Evolutionary conservation across 2,113 vertebrate genomes (phyloP).

Genomic region (Emydocephalus ijimae): DNA sequence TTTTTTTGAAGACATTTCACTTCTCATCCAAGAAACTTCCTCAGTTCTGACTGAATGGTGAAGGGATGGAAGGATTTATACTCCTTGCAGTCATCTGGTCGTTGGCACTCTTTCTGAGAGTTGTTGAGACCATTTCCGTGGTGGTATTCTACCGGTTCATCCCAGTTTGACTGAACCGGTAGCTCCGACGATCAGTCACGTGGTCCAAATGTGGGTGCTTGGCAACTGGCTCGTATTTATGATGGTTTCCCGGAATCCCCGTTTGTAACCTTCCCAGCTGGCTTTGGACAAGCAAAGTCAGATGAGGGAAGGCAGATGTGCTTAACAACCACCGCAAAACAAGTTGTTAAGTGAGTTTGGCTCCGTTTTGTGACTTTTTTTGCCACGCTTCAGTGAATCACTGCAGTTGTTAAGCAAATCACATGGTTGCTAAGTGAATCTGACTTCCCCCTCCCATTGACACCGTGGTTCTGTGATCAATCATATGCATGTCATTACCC

Average conservation of each 20-base stretch:
- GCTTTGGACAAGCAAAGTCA: background rate
- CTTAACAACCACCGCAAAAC: background rate
- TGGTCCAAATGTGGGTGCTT: background rate
- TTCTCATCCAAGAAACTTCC: background rate
- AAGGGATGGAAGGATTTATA: background rate
- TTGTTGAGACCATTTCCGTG: too few relatives aligned
- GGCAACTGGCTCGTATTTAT: background rate
- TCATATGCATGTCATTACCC: background rate
- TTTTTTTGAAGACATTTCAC: background rate
- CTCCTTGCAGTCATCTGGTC: too few relatives aligned
- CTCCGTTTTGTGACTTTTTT: background rate
- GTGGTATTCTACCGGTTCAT: too few relatives aligned
- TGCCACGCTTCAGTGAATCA: background rate
- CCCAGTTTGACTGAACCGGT: too few relatives aligned
- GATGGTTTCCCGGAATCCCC: background rate
- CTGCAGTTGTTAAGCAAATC: too few relatives aligned
- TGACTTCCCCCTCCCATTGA: too few relatives aligned
- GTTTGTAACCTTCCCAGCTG: background rate
- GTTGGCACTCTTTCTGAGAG: too few relatives aligned
- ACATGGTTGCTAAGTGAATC: too few relatives aligned
- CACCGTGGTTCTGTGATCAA: accelerated
- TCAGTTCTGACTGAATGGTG: background rate
- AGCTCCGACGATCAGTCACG: background rate
- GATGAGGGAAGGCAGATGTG: background rate
- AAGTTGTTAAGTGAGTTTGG: background rate